phyloP scores from a whole-genome alignment of 2,888 invertebrate genomes.

The Parthenolecanium corni region DNA sequence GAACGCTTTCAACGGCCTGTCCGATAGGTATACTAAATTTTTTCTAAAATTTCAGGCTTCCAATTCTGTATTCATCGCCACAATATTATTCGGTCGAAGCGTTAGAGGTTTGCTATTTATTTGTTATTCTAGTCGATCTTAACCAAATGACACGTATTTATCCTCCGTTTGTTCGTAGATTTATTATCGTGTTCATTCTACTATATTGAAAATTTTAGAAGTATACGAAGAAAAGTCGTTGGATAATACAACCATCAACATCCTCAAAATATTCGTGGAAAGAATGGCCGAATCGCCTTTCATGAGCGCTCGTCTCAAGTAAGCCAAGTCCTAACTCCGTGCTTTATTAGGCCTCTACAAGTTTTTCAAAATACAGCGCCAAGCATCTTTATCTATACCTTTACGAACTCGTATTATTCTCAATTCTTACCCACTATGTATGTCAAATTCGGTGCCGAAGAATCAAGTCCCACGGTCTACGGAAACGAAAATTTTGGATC shows the following conservation, averaged over 20 bases:
- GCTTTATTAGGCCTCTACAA: too few species aligned
- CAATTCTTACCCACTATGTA: too few species aligned
- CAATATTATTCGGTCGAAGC: slow-evolving; percentile 80
- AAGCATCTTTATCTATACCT: too few species aligned
- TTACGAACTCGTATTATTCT: too few species aligned
- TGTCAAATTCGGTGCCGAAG: too few species aligned
- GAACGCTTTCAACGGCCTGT: too few species aligned
- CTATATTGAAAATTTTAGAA: slow-evolving; percentile 76
- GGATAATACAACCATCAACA: slow-evolving; percentile 46
- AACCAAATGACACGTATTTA: background rate
- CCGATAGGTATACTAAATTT: background rate
- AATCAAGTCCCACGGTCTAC: background rate
- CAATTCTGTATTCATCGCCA: slow-evolving; percentile 69
- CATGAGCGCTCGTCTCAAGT: slow-evolving; percentile 35
- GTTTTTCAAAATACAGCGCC: too few species aligned
- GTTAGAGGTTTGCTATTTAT: slow-evolving; percentile 54
- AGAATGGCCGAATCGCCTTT: slow-evolving; percentile 43
- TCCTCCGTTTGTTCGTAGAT: slow-evolving; percentile 38
- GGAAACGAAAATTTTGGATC: background rate
- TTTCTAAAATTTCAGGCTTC: slow-evolving; percentile 48
- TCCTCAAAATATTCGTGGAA: slow-evolving; percentile 49
- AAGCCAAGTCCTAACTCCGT: background rate
- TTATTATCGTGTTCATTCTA: slow-evolving; percentile 64
- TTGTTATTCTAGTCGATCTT: background rate
- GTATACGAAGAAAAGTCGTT: slow-evolving; percentile 59